Conservation (phyloP, 2,888 invertebrate genomes). For the Lasioglossum zephyrum region DNA sequence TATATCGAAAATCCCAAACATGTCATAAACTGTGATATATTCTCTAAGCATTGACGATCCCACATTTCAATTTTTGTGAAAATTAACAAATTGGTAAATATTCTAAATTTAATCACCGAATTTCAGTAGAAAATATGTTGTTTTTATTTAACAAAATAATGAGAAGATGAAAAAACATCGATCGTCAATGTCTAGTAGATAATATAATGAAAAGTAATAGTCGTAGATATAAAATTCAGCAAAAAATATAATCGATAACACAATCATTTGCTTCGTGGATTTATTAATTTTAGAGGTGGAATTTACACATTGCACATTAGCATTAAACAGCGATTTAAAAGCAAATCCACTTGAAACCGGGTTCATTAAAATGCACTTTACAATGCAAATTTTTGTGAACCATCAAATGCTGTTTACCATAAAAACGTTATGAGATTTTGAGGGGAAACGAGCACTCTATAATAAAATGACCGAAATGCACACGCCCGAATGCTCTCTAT, state of each 20-base stretch:
- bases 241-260: background rate
- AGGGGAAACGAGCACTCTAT: background rate
- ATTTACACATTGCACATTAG: background rate
- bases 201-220: too few species aligned
- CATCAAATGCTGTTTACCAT: background rate
- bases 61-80: too few species aligned
- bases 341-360: background rate
- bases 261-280: background rate
- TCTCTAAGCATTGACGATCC: too few species aligned
- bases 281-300: background rate
- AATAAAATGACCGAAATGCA: background rate
- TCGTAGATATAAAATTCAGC: background rate
- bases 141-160: too few species aligned
- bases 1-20: too few species aligned
- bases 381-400: background rate
- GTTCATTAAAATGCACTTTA: background rate
- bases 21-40: too few species aligned
- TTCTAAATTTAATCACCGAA: too few species aligned
- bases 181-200: too few species aligned
- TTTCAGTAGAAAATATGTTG: too few species aligned
- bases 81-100: too few species aligned
- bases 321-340: background rate
- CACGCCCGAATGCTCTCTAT: background rate
- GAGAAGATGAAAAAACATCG: too few species aligned
- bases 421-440: background rate